Conservation (phyloP, 2,888 invertebrate genomes). For the Coelogynopora nodosa region DNA sequence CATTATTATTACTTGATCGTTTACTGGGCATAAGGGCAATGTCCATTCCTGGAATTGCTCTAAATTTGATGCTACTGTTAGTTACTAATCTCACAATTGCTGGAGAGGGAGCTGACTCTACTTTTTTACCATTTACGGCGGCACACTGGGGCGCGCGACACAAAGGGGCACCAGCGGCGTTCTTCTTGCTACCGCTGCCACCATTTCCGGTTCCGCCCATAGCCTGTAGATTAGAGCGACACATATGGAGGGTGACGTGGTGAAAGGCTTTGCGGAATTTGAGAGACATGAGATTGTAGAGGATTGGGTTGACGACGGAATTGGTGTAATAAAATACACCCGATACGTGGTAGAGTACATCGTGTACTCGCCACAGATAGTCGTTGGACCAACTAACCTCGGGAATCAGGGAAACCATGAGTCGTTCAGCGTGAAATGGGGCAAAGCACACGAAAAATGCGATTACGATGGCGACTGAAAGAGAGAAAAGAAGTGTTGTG, state of each 20-base stretch:
- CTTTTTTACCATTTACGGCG: not conserved
- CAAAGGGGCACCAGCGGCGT: not conserved
- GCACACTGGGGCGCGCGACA: not conserved
- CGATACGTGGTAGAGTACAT: constrained; percentile 39
- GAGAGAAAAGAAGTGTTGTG: not conserved
- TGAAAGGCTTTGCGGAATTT: constrained; percentile 41
- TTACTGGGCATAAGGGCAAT: not conserved
- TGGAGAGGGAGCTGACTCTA: not conserved
- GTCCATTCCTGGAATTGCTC: not conserved
- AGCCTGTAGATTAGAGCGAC: not conserved
- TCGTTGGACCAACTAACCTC: constrained; percentile 29
- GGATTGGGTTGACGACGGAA: constrained; percentile 40
- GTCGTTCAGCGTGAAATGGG: constrained; percentile 36
- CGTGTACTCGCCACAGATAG: constrained; percentile 33
- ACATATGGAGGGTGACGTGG: not conserved
- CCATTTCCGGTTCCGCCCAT: not conserved
- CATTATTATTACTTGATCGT: not conserved
- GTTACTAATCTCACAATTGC: not conserved
- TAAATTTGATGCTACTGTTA: not conserved
- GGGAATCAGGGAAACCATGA: constrained; percentile 39
- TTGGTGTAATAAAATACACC: constrained; percentile 41
- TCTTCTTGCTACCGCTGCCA: constrained; percentile 17
- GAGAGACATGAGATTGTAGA: constrained; percentile 43
- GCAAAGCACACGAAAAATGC: constrained; percentile 40
- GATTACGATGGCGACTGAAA: constrained; percentile 34